Evolutionary conservation across 2,113 vertebrate genomes (phyloP), one percentile per base, ranked within the genome.

Genomic region (Leptobrachium leishanense): DNA sequence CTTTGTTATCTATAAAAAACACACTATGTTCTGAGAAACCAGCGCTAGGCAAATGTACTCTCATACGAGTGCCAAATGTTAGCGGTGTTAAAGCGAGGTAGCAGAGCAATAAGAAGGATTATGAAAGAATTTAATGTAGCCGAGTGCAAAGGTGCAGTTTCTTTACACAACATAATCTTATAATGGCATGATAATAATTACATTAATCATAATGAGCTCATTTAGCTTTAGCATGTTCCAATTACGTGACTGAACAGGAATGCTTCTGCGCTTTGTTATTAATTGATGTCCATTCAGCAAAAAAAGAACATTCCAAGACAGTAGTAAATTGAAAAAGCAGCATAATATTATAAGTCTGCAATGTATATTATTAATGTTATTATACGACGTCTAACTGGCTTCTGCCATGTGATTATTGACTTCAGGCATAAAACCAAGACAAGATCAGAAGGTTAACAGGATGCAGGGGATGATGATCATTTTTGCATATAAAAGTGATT

Each of bases 121-220:
- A 67, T 59, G 31, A 44, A 73, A 66, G 77, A 57, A 74, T 67
- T 80, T 80, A 80, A 80, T 80, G 71, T 40, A 74, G 46, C 53
- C 2, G 62, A 74, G 77, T 72, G 77, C 77, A 80, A 80, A 80
- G 77, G 77, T 74, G 63, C 77, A 57, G 46, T 53, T 65, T 67
- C 63, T 68, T 80, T 80, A 80, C 70, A 74, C 70, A 73, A 80
- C 71, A 74, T 73, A 74, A 80, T 80, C 70, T 59, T 59, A 68
- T 80, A 80, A 80, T 80, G 77, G 77, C 63, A 72, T 57, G 77
- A 55, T 80, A 74, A 80, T 80, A 80, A 80, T 80, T 80, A 74
- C 70, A 80, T 80, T 67, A 73, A 74, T 73, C 77, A 80, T 67
- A 80, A 80, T 74, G 63, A 74, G 70, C 77, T 80, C 69, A 46